Conservation (phyloP, 53 echinoderm and acorn worm genomes). For the Glandiceps talaboti region DNA sequence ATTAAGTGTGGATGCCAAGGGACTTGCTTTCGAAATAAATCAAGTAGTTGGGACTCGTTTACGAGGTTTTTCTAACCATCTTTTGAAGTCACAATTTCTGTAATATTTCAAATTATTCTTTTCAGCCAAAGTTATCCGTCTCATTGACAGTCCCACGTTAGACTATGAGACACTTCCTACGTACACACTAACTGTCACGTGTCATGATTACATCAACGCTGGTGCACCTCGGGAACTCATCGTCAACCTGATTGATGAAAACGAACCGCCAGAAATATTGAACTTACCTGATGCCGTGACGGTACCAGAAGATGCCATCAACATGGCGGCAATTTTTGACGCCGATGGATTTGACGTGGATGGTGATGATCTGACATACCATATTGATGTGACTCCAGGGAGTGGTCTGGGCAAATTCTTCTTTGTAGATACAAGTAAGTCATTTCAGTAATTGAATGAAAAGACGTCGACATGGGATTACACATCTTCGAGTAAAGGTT, state of each 20-base stretch:
- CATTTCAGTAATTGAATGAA: too few species aligned
- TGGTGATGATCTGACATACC: background rate
- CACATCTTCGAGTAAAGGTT: too few species aligned
- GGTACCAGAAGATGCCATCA: background rate
- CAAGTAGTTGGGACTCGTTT: too few species aligned
- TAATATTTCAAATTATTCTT: too few species aligned
- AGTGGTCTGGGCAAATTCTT: background rate
- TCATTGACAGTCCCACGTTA: background rate
- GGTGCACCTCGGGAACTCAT: background rate
- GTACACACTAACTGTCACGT: background rate
- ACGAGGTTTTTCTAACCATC: too few species aligned
- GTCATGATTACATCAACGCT: background rate
- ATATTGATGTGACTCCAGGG: background rate
- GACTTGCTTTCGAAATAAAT: too few species aligned
- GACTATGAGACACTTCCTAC: background rate
- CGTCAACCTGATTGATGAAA: background rate
- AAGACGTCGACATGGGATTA: too few species aligned
- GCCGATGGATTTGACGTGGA: background rate
- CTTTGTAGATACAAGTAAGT: background rate
- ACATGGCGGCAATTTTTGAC: background rate
- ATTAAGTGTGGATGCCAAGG: too few species aligned
- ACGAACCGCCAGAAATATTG: background rate
- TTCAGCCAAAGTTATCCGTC: background rate
- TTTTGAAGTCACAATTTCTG: too few species aligned
- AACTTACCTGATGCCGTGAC: background rate